Evolutionary conservation across 2,113 vertebrate species (phyloP).

Genomic region (human): GRCh38 chr17:58285001-58285500

Average conservation of each 20-base stretch:
- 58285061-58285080: background rate
- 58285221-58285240: background rate
- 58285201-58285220: background rate
- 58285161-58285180: background rate
- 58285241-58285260: background rate
- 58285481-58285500: background rate
- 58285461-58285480: background rate
- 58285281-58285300: background rate
- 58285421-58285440: background rate
- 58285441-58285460: background rate
- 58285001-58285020: slow-evolving; percentile 67
- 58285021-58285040: slow-evolving; percentile 42
- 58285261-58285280: background rate
- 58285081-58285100: rapidly evolving
- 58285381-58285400: background rate
- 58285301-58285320: background rate
- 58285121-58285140: background rate
- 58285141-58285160: background rate
- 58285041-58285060: background rate
- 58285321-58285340: background rate
- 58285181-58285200: background rate
- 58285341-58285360: background rate
- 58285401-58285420: background rate
- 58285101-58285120: background rate
- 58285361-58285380: background rate